A percentile compares a stretch with the other conserved stretches of the same genome.
Conservation (phyloP, 2,113 vertebrate genomes). For the Dolichallabes microphthalmus region DNA sequence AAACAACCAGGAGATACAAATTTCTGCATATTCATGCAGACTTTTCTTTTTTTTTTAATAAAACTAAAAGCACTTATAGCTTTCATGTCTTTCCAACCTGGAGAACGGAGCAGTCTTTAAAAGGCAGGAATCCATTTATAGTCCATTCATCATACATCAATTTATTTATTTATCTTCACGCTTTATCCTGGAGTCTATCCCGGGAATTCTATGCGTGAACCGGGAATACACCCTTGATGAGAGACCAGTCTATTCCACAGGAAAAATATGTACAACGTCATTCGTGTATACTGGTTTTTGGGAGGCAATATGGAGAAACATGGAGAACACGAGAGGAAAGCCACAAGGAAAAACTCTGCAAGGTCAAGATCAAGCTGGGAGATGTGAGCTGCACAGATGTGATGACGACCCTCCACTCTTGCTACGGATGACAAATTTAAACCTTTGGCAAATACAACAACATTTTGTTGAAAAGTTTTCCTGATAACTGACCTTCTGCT, state of each 20-base stretch:
- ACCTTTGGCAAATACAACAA: not conserved
- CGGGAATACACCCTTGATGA: not conserved
- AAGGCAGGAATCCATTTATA: not conserved
- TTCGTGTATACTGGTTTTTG: not conserved
- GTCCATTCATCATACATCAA: not conserved
- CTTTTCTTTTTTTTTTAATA: not conserved
- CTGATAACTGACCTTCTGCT: constrained; percentile 11
- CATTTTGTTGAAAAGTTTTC: not conserved
- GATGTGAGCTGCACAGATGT: not conserved
- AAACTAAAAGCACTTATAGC: not conserved
- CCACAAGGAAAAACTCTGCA: not conserved
- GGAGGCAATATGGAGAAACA: not conserved
- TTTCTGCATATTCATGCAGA: not conserved
- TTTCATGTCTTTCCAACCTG: constrained; percentile 10
- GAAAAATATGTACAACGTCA: not conserved
- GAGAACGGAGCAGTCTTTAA: not conserved
- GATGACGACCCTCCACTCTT: not conserved
- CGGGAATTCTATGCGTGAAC: not conserved
- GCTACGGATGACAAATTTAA: constrained; percentile 11
- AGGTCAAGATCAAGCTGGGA: not conserved
- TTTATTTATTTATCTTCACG: not conserved
- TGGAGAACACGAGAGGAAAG: not conserved
- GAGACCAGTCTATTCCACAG: not conserved
- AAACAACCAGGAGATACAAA: not conserved
- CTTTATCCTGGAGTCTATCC: not conserved